Base-by-base conservation (phyloP, 2,797 vertebrate genomes). In the Bradypodion ventrale region DNA sequence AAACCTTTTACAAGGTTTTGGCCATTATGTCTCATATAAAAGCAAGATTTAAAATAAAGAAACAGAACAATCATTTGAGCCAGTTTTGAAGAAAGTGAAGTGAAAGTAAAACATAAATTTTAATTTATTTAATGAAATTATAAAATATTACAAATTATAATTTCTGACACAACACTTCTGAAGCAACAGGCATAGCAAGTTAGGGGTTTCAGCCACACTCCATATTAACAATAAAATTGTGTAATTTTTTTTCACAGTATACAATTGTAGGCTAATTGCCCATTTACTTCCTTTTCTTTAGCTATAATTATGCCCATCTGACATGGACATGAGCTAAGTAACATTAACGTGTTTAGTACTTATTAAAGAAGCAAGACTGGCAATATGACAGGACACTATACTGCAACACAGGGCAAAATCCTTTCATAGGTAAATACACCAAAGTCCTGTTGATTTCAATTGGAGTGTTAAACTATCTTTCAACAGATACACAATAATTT, bases 81-180 rank as follows among this genome's bases (percentile, higher is more conserved):
- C 46, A 66, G 6, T 62, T 82, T 27, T 25, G 1, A 85, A 82
- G 65, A 52, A 63, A 81, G 40, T 4, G 2, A 52, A 69, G 42
- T n/a, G 13, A 13, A 40, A 75, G 32, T 82, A 23, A 82, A 63
- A 74, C 37, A 44, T 60, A 52, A 52, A 42, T 85, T 82, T 93
- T 93, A 89, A 80, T 95, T 96, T 95, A 96, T 95, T 95, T 92
- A 93, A 79, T 92, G 94, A 94, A 96, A 95, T 70, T 94, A 96
- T 90, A 95, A 96, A 92, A 92, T 94, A 93, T 78, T 91, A 94
- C 94, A 95, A 91, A 89, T 94, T 94, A 94, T 92, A 96, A 70
- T 92, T n/a, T 93, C 87, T 87, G 87, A 90, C 92, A 94, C 94
- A 94, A 94, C 94, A 94, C 90, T 90, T 78, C 92, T 89, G 80